These are phyloP conservation scores for Diachasma alloeum DNA, from an alignment of 1,140 invertebrate genomes.

Conservation along the genomic window DNA sequence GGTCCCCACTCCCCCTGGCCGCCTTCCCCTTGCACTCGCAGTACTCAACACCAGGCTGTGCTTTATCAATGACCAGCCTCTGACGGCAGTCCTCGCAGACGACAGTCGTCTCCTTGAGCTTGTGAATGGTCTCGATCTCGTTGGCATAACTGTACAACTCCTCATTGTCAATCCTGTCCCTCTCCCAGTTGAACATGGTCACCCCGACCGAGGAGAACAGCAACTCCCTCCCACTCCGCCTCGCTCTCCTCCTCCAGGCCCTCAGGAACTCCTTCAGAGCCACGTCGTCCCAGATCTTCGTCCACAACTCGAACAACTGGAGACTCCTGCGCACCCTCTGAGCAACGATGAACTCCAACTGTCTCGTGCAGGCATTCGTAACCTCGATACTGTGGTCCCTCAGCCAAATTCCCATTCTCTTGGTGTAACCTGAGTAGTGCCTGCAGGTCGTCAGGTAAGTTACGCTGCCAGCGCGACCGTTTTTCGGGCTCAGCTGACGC, in stretches of 20 bases:
- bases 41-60: conserved; percentile 65
- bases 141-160: conserved; percentile 64
- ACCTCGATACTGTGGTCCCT: conserved; percentile 47
- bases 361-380: conserved; percentile 65
- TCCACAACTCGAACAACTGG: conserved; percentile 71
- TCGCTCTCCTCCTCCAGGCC: conserved; percentile 60
- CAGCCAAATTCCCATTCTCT: conserved; percentile 45
- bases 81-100: conserved; percentile 69
- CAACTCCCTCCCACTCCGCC: conserved; percentile 57
- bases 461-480: not conserved
- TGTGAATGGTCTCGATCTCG: conserved; percentile 66
- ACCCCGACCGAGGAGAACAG: conserved; percentile 60
- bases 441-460: not conserved
- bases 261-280: conserved; percentile 67
- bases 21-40: conserved; percentile 54
- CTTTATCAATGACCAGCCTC: conserved; percentile 68
- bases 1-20: conserved; percentile 55
- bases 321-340: conserved; percentile 69
- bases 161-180: conserved; percentile 64
- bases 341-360: conserved; percentile 72
- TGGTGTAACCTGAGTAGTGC: not conserved
- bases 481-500: not conserved
- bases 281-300: conserved; percentile 70
- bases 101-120: conserved; percentile 68
- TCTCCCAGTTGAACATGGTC: conserved; percentile 67